Percentiles rank a stretch among this genome's conserved stretches.
These are phyloP conservation scores for Cyphomyrus discorhynchus DNA, from an alignment of 2,113 vertebrate species.

Conservation along the genomic window DNA sequence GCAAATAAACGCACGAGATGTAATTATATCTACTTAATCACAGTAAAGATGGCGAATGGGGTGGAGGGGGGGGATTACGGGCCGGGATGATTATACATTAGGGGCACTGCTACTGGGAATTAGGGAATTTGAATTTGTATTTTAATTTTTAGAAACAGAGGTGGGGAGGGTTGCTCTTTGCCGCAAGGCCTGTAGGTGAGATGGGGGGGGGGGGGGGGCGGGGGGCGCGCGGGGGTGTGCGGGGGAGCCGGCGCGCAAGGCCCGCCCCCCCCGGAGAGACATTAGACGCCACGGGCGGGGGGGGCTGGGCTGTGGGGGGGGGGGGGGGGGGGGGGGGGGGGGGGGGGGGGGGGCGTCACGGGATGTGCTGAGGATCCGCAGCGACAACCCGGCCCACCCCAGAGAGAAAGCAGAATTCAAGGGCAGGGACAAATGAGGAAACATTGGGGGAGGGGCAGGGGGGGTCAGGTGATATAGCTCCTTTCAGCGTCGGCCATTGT, in stretches of 20 bases:
- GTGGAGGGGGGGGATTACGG: neutral
- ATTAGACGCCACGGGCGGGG: no score
- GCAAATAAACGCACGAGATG: neutral
- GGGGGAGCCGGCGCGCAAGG: no score
- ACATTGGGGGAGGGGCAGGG: neutral
- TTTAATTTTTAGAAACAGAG: neutral
- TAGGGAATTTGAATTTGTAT: neutral
- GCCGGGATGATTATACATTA: neutral
- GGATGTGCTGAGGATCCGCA: neutral
- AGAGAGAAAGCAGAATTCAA: neutral
- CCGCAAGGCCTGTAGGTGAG: neutral
- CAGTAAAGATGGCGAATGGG: neutral
- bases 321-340: neutral
- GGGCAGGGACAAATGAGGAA: neutral
- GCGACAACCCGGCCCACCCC: neutral
- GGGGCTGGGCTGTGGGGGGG: no score
- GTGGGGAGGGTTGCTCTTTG: neutral
- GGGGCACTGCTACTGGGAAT: neutral
- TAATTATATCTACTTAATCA: conserved; percentile 6
- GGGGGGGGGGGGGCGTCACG: neutral
- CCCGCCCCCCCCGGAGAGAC: no score
- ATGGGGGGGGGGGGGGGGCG: neutral
- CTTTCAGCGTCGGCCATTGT: neutral
- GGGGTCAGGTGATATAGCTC: neutral
- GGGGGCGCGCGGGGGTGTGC: no score